Percentiles rank a stretch among this genome's conserved stretches.
Evolutionary conservation across 1,140 invertebrate species (phyloP).

Genomic region (Neotoxoptera formosana): DNA sequence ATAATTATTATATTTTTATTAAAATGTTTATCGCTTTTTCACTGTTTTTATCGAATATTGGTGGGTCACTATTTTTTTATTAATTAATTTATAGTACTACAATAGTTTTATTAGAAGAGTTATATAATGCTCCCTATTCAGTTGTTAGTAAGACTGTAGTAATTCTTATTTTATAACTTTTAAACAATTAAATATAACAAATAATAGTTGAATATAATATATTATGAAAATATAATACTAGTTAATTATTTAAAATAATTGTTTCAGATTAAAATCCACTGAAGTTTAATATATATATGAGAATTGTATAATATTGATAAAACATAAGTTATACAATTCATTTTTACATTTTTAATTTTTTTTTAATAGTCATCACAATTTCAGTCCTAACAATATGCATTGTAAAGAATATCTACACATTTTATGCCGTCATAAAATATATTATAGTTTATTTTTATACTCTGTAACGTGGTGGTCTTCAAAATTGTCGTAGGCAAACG

Average conservation of each 20-base stretch:
- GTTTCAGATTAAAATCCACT: background rate
- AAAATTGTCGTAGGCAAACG: background rate
- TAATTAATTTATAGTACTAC: background rate
- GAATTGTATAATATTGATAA: background rate
- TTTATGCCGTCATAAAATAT: background rate
- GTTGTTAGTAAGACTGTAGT: too few species aligned
- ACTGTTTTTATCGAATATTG: background rate
- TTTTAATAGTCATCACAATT: background rate
- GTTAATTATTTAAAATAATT: background rate
- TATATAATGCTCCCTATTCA: too few species aligned
- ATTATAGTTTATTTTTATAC: conserved; percentile 10
- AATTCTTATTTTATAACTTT: background rate
- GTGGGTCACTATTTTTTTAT: background rate
- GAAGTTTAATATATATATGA: background rate
- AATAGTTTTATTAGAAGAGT: background rate
- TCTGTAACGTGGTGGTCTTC: background rate
- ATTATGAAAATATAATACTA: background rate
- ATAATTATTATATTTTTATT: background rate
- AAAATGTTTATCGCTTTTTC: background rate
- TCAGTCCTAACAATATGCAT: background rate
- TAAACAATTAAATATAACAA: background rate
- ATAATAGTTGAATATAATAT: background rate
- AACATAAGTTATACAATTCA: background rate
- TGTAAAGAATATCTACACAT: background rate
- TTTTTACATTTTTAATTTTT: background rate